phyloP scores from a whole-genome alignment of 2,888 invertebrate genomes.

The Odontothrips loti region DNA sequence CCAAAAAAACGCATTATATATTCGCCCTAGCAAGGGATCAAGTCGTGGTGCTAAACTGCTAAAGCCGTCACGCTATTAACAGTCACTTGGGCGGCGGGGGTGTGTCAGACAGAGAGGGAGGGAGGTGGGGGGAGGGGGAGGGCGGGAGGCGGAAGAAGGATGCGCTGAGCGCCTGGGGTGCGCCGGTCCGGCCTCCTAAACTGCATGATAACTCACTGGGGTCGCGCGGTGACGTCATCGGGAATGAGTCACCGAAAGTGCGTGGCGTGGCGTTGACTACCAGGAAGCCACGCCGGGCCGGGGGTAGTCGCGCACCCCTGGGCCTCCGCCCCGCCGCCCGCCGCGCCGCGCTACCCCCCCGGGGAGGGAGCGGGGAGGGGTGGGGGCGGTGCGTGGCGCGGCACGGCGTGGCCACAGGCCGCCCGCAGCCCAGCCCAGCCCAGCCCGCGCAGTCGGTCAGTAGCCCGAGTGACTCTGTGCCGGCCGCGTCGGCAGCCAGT shows the following conservation, averaged over 20 bases:
- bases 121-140: not conserved
- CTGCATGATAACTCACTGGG: not conserved
- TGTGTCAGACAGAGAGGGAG: not conserved
- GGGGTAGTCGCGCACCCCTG: not conserved
- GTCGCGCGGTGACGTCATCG: constrained; percentile 15
- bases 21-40: too few species aligned
- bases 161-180: not conserved
- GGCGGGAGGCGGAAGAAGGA: not conserved
- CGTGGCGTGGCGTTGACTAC: not conserved
- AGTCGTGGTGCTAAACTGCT: not conserved
- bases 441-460: not conserved
- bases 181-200: not conserved
- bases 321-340: not conserved
- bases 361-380: not conserved
- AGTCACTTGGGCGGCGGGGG: not conserved
- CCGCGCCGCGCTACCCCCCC: not conserved
- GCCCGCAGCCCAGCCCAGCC: not conserved
- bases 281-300: not conserved
- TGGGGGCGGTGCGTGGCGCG: not conserved
- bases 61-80: not conserved
- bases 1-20: too few species aligned
- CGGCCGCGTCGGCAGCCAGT: not conserved
- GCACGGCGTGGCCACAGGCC: not conserved
- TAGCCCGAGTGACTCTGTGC: not conserved
- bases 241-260: not conserved